A percentile compares a stretch with the other conserved stretches of the same genome.
These are phyloP conservation scores for Eudemis profundana DNA, from an alignment of 2,888 invertebrate species.

Conservation along the genomic window DNA sequence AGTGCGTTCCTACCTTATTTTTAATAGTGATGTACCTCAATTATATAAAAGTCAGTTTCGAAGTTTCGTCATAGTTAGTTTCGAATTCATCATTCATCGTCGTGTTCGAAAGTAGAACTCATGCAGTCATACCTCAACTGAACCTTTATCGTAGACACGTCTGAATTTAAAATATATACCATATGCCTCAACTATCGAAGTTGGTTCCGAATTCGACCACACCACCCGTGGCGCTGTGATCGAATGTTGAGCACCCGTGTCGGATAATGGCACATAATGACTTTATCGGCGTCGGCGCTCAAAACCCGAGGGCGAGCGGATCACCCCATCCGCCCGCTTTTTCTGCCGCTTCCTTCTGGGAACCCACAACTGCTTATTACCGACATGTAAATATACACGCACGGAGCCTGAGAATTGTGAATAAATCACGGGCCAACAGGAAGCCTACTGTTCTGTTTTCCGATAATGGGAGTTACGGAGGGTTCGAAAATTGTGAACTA, in stretches of 20 bases:
- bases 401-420: slow-evolving; percentile 23
- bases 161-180: too few relatives aligned
- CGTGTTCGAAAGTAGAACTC: neutral
- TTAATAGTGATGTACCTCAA: too few relatives aligned
- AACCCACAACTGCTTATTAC: slow-evolving; percentile 41
- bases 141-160: too few relatives aligned
- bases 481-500: slow-evolving; percentile 4
- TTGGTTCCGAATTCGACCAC: neutral
- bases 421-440: slow-evolving; percentile 37
- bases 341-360: slow-evolving; percentile 49
- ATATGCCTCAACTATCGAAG: too few relatives aligned
- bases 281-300: slow-evolving; percentile 79
- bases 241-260: slow-evolving; percentile 63
- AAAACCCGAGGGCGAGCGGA: slow-evolving; percentile 50
- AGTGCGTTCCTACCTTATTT: too few relatives aligned
- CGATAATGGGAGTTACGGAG: slow-evolving; percentile 7
- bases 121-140: too few relatives aligned
- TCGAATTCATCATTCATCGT: too few relatives aligned
- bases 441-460: slow-evolving; percentile 21
- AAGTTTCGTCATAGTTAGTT: too few relatives aligned
- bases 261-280: slow-evolving; percentile 82
- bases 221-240: neutral
- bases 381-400: slow-evolving; percentile 35
- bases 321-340: slow-evolving; percentile 50
- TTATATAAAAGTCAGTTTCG: too few relatives aligned